A percentile compares a stretch with the other conserved stretches of the same genome.
phyloP scores from a whole-genome alignment of 1,140 invertebrate species.

The Hyphantria cunea region DNA sequence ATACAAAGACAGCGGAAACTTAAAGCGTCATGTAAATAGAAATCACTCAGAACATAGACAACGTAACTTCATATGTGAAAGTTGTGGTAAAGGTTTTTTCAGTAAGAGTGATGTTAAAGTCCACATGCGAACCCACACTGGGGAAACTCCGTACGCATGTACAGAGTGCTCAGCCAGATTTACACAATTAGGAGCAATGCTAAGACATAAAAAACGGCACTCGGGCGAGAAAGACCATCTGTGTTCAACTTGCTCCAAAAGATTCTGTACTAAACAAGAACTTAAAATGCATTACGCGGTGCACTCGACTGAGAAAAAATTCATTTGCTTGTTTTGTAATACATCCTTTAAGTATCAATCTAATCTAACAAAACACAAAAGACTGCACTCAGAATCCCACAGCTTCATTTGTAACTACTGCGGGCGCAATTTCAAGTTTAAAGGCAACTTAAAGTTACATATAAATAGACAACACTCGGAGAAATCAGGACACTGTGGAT shows the following conservation, averaged over 20 bases:
- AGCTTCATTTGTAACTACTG: constrained; percentile 75
- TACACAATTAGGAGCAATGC: constrained; percentile 57
- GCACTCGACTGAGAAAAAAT: constrained; percentile 60
- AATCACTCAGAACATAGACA: constrained; percentile 44
- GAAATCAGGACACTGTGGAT: constrained; percentile 63
- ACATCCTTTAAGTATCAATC: constrained; percentile 59
- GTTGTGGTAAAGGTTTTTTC: constrained; percentile 82
- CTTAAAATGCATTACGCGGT: constrained; percentile 50
- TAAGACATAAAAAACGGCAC: constrained; percentile 87
- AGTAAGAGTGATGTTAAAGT: constrained; percentile 52
- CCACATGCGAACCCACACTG: constrained; percentile 68
- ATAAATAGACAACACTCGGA: constrained; percentile 57
- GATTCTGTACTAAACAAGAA: constrained; percentile 56
- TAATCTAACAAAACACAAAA: constrained; percentile 60
- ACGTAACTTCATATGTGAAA: constrained; percentile 78
- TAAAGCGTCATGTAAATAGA: constrained; percentile 66
- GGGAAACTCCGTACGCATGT: constrained; percentile 65
- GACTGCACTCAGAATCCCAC: constrained; percentile 45
- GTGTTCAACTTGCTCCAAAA: constrained; percentile 86
- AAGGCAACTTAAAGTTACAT: constrained; percentile 74
- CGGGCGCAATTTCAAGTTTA: constrained; percentile 80
- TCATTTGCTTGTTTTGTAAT: constrained; percentile 57
- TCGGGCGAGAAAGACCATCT: constrained; percentile 87
- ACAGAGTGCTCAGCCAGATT: constrained; percentile 55
- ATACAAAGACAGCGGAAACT: constrained; percentile 73